Base-by-base conservation (phyloP, 2,888 invertebrate species). In the Catocala sponsa region DNA sequence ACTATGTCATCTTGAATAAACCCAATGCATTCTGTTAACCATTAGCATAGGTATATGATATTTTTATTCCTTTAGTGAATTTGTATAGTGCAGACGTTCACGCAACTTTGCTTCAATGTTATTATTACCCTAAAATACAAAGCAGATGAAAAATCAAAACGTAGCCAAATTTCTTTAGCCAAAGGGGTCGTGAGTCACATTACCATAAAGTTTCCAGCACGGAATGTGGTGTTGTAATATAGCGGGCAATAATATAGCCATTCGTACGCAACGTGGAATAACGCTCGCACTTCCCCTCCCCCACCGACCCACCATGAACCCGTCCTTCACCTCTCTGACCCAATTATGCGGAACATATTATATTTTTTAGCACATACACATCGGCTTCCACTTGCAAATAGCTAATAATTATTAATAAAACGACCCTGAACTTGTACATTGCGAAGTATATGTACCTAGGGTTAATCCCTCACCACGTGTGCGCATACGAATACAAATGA, bases 201-300 rank as follows among this genome's bases (percentile, higher is more conserved):
- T 91, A 89, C 87, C 91, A 91, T 91, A 91, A 91, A 91, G 85
- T 89, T 91, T 88, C 82, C 82, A 87, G 74, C 72, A 78, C 75
- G 80, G 82, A 90, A 90, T 91, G 86, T 88, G 86, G 88, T 90
- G 87, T 84, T 84, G 86, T 90, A 91, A 90, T 89, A 90, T 86
- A 82, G 83, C 80, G 76, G 84, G 82, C 86, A 90, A 88, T 87
- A 88, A 89, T 87, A 88, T 83, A 87, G 84, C 83, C 80, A 86
- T 90, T 88, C 81, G 85, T 88, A 90, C 87, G 91, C 89, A 90
- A 82, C 83, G 85, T 85, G 78, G 82, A 87, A 83, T 85, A 86
- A 85, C 81, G 82, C 80, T 80, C 74, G 80, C 82, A 77, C 79
- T 75, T 81, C 81, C 77, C 79, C 76, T 82, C 74, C 84, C 76